Conservation (phyloP, 2,797 vertebrate species). For the Arnoldichthys spilopterus region DNA sequence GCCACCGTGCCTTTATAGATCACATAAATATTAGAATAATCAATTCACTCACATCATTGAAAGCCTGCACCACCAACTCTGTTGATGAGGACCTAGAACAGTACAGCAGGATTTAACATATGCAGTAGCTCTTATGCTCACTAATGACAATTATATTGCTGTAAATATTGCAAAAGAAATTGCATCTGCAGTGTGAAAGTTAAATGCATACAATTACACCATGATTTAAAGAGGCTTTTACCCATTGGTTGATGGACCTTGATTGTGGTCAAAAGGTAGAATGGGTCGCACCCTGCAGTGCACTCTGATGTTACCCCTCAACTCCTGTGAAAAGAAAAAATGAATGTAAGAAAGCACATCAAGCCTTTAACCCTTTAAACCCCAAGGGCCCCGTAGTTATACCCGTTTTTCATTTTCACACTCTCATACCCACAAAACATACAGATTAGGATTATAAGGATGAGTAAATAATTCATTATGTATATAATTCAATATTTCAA, state of each 20-base stretch:
- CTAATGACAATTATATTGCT: neutral
- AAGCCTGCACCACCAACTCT: slow-evolving; percentile 73
- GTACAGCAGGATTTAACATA: slow-evolving; percentile 20
- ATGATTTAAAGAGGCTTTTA: slow-evolving; percentile 51
- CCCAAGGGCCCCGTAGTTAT: too few relatives aligned
- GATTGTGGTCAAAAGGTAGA: slow-evolving; percentile 73
- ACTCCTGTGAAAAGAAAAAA: slow-evolving; percentile 73
- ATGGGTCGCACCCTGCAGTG: slow-evolving; percentile 84
- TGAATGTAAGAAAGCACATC: neutral
- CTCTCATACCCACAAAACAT: too few relatives aligned
- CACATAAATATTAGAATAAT: slow-evolving; percentile 8
- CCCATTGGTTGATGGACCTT: slow-evolving; percentile 60
- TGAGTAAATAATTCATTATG: too few relatives aligned
- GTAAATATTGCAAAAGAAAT: neutral
- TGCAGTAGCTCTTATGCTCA: neutral
- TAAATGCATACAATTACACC: too few relatives aligned
- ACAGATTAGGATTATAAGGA: too few relatives aligned
- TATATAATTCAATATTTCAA: too few relatives aligned
- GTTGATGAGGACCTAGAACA: slow-evolving; percentile 66
- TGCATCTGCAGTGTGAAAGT: neutral
- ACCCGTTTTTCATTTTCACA: too few relatives aligned
- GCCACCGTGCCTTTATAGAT: neutral
- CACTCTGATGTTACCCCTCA: slow-evolving; percentile 85
- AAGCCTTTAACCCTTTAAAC: neutral
- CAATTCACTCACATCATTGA: slow-evolving; percentile 81